Percentiles rank a stretch among this genome's conserved stretches.
Conservation (phyloP, 1,140 invertebrate species). For the Monochamus saltuarius region DNA sequence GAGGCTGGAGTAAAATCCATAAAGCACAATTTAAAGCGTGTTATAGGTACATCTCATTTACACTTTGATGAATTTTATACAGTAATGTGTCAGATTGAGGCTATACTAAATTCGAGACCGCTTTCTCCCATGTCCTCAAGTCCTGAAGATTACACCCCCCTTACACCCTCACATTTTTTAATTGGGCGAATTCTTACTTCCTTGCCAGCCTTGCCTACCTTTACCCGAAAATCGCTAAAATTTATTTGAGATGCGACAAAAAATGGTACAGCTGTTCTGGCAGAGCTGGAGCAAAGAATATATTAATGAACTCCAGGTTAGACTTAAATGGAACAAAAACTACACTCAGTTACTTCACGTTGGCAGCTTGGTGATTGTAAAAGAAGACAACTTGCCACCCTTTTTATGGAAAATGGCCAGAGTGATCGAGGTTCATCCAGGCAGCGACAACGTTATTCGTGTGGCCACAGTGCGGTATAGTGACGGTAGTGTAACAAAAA, state of each 20-base stretch:
- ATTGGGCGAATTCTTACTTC: conserved; percentile 12
- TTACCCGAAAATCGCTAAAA: conserved; percentile 13
- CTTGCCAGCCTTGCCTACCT: conserved; percentile 8
- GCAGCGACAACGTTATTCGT: too few relatives aligned
- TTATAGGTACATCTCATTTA: conserved; percentile 2
- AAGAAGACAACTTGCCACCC: neutral
- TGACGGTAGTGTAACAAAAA: too few relatives aligned
- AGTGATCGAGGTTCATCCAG: too few relatives aligned
- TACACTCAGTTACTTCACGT: neutral
- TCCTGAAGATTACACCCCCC: conserved; percentile 15
- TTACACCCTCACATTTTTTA: conserved; percentile 22
- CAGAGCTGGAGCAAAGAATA: conserved; percentile 39
- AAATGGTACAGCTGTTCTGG: conserved; percentile 17
- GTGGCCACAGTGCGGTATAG: too few relatives aligned
- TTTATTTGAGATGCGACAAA: conserved; percentile 8
- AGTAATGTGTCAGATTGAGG: conserved; percentile 6
- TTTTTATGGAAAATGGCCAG: too few relatives aligned
- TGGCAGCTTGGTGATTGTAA: conserved; percentile 11
- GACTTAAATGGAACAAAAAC: conserved; percentile 19
- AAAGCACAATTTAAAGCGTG: conserved; percentile 35
- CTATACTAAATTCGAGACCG: conserved; percentile 19
- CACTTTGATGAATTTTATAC: conserved; percentile 24
- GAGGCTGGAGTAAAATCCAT: conserved; percentile 50
- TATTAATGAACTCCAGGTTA: conserved; percentile 30
- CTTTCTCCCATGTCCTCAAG: conserved; percentile 8